Conservation (phyloP, 2,797 vertebrate genomes). For the Parambassis ranga region DNA sequence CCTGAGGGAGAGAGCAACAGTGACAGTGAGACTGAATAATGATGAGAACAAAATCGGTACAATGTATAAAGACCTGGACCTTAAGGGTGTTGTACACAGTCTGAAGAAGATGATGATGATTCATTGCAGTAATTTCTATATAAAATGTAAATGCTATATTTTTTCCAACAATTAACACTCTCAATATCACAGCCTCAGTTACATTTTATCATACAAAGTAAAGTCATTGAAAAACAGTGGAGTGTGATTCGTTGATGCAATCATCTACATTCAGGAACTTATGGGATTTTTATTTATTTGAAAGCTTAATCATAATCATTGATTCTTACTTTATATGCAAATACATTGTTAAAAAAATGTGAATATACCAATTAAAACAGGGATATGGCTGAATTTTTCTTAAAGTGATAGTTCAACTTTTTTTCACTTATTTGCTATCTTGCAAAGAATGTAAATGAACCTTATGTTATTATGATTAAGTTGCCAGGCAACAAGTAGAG, state of each 20-base stretch:
- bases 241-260: conserved; percentile 1
- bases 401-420: not conserved
- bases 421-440: not conserved
- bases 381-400: not conserved
- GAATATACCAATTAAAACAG: not conserved
- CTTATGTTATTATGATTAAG: not conserved
- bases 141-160: conserved; percentile 12
- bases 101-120: conserved; percentile 4
- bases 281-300: not conserved
- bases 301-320: not conserved
- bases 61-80: not conserved
- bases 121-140: conserved; percentile 24
- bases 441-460: not conserved
- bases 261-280: conserved; percentile 17
- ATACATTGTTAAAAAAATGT: not conserved
- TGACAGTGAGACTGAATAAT: not conserved
- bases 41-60: not conserved
- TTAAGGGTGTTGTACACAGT: conserved; percentile 4
- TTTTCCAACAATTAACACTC: conserved; percentile 6
- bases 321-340: not conserved
- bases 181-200: conserved; percentile 1
- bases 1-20: not conserved
- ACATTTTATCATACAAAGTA: conserved; percentile 26
- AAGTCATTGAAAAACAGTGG: conserved; percentile 4
- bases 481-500: not conserved